Conservation (phyloP, 2,113 vertebrate genomes). For the Rhabdomys dilectus region DNA sequence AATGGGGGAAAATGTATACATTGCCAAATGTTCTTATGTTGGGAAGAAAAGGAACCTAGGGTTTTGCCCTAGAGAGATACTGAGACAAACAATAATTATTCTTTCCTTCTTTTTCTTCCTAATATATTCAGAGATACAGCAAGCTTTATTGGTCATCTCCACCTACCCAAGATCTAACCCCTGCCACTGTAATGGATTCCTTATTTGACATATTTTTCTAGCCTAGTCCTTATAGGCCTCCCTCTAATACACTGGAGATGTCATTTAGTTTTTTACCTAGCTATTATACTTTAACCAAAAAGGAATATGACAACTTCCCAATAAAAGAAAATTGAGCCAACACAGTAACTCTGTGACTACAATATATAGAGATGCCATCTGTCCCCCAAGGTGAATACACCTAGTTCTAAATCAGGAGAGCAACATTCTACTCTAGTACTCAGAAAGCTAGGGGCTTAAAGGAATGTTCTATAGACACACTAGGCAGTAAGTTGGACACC, state of each 20-base stretch:
- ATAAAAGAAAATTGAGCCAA: conserved; percentile 61
- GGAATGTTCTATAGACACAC: not conserved
- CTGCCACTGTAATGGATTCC: not conserved
- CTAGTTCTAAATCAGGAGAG: not conserved
- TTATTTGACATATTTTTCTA: not conserved
- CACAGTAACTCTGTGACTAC: not conserved
- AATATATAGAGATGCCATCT: conserved; percentile 44
- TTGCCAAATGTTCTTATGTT: not conserved
- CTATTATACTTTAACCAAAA: conserved; percentile 4
- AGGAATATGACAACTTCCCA: conserved; percentile 56
- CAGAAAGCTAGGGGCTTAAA: not conserved
- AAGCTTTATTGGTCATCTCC: not conserved
- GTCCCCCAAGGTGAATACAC: conserved; percentile 15
- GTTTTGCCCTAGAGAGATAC: not conserved
- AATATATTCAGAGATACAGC: not conserved
- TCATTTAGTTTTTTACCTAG: conserved; percentile 40
- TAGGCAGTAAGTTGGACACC: too few relatives aligned
- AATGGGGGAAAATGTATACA: not conserved
- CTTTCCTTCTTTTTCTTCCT: not conserved
- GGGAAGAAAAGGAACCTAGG: not conserved
- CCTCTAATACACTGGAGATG: conserved; percentile 6
- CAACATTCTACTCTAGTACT: not conserved
- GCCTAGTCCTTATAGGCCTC: not conserved
- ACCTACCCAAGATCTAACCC: rapidly evolving
- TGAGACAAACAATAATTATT: not conserved